phyloP scores from a whole-genome alignment of 1,140 invertebrate genomes.

The Caenorhabditis briggsae region DNA sequence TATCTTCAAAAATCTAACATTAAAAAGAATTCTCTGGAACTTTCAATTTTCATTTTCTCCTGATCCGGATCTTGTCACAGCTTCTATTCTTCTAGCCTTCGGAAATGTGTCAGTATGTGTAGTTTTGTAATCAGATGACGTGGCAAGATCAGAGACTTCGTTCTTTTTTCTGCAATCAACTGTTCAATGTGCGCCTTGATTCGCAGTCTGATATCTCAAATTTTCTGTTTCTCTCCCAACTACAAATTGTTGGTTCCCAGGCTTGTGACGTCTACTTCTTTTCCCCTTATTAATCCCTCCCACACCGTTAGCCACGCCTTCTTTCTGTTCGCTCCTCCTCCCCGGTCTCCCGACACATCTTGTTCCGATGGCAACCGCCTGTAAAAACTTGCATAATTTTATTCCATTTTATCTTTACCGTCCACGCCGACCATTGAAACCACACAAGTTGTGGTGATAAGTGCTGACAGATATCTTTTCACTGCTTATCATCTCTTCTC shows the following conservation, averaged over 20 bases:
- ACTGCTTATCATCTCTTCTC: neutral
- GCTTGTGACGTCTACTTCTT: conserved; percentile 42
- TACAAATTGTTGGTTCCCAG: conserved; percentile 20
- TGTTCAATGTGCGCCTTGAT: conserved; percentile 23
- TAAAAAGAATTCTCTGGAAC: no score
- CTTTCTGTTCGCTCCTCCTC: neutral
- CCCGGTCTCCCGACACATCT: neutral
- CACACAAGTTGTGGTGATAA: conserved; percentile 39
- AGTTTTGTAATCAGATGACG: conserved; percentile 36
- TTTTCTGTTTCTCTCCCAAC: neutral
- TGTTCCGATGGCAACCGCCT: conserved; percentile 3
- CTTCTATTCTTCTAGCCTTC: neutral
- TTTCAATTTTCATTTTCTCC: no score
- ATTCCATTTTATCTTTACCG: neutral
- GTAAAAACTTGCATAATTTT: conserved; percentile 47
- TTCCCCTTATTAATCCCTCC: neutral
- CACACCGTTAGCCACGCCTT: neutral
- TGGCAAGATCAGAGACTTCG: conserved; percentile 50
- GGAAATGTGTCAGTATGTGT: neutral
- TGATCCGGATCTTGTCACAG: no score
- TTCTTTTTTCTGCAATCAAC: conserved; percentile 39
- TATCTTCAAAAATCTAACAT: no score
- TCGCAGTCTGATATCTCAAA: conserved; percentile 33
- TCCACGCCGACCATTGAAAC: conserved; percentile 7
- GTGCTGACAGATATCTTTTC: neutral